Evolutionary conservation across 2,113 vertebrate species (phyloP), one percentile per base, ranked within the genome.

Genomic region (Cranoglanis bouderius): DNA sequence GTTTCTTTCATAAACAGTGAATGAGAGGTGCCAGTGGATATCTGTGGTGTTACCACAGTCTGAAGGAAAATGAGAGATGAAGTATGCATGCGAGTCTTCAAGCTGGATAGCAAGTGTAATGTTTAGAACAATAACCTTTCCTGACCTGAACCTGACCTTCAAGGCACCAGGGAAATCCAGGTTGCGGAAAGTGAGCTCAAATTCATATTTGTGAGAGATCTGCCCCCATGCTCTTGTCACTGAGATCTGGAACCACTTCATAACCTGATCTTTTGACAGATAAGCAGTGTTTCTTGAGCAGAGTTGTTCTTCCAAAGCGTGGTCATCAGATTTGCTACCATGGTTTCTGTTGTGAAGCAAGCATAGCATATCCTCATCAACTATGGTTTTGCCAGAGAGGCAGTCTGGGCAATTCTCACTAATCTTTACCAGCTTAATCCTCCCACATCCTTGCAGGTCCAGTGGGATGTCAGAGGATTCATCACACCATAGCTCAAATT

Each of bases 221-320:
- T 93, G 95, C 21, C 94, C 96, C 98, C 98, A 99, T 14, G 98
- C 97, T 94, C 96, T 97, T 90, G 97, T 99, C 53, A 99, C 92
- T 0, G 97, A 96, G 0, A 95, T 94, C 94, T 99, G 98, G 92
- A 99, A 99, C 98, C 98, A 99, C 92, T 96, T 97, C 97, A 98
- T 98, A 84, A 99, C 97, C 91, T 95, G 96, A 92, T 97, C 90
- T 7, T 96, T 96, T 59, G 97, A 95, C 72, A 99, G 92, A 91
- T 95, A 96, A 0, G 92, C 90, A 5, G 96, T 95, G 85, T 95
- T 95, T 80, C 85, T 95, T 88, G 95, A 95, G 91, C 98, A 98
- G 32, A 99, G 90, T 16, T 96, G 94, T 38, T 97, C 95, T 32
- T 96, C 95, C 29, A 94, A 93, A 67, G 93, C 90, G 2, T 43